Evolutionary conservation across 2,888 invertebrate genomes (phyloP).

Genomic region (Tineola bisselliella): DNA sequence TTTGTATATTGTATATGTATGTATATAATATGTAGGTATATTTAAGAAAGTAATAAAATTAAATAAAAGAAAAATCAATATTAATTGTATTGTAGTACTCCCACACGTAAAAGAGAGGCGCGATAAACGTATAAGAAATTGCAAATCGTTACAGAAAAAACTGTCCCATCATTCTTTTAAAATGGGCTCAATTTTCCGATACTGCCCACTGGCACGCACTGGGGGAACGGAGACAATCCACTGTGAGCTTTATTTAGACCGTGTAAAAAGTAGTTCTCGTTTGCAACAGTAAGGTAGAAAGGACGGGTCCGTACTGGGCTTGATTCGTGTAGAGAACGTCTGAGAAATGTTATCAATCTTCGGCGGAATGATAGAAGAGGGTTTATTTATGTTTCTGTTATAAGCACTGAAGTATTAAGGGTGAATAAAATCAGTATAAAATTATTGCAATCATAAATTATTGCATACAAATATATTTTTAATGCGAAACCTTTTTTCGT

Average conservation of each 20-base stretch:
- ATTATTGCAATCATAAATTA: no score
- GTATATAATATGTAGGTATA: no score
- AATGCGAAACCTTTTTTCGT: no score
- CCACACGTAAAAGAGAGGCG: background rate
- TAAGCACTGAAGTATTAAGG: background rate
- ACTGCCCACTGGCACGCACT: slow-evolving; percentile 51
- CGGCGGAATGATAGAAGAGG: slow-evolving; percentile 42
- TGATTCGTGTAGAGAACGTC: slow-evolving; percentile 53
- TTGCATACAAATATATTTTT: no score
- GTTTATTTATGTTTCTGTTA: slow-evolving; percentile 44
- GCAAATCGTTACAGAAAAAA: slow-evolving; percentile 39
- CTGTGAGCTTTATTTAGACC: background rate
- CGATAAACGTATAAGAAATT: slow-evolving; percentile 34
- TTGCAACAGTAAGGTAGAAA: slow-evolving; percentile 24
- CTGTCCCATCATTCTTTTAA: slow-evolving; percentile 58
- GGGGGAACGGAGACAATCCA: background rate
- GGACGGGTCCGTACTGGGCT: slow-evolving; percentile 37
- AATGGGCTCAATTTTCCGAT: slow-evolving; percentile 50
- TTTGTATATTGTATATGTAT: no score
- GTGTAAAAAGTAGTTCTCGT: background rate
- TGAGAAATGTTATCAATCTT: slow-evolving; percentile 56
- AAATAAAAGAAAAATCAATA: no score
- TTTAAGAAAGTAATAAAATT: no score
- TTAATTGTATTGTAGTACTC: no score
- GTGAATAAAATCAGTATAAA: background rate